phyloP scores from a whole-genome alignment of 2,797 vertebrate species.

The Pteronotus mesoamericanus region DNA sequence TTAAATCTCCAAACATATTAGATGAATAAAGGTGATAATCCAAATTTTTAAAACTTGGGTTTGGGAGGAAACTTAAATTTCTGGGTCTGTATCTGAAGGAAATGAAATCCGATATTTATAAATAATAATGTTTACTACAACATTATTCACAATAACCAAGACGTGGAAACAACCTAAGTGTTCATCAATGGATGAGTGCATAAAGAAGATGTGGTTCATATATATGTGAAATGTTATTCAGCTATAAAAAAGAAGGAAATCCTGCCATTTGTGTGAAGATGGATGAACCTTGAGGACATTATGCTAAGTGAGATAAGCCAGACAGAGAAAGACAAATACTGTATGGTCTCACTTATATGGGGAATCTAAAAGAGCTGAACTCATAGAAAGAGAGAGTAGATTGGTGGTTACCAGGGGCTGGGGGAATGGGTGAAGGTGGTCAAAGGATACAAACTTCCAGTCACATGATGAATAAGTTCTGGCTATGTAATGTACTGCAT shows the following conservation, averaged over 20 bases:
- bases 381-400: neutral
- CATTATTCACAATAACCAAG: neutral
- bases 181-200: neutral
- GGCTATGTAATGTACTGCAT: too few species aligned
- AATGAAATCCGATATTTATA: fast-evolving
- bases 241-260: neutral
- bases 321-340: neutral
- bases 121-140: fast-evolving
- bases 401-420: neutral
- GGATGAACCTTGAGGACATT: neutral
- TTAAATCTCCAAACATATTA: neutral
- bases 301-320: neutral
- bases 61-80: too few species aligned
- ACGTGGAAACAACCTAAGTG: fast-evolving
- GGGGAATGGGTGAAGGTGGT: too few species aligned
- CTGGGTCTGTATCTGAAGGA: neutral
- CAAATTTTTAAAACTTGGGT: neutral
- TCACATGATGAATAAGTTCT: too few species aligned
- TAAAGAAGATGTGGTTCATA: fast-evolving
- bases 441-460: too few species aligned
- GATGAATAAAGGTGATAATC: neutral
- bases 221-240: fast-evolving
- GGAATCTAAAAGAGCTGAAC: too few species aligned
- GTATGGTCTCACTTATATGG: neutral
- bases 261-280: neutral